Conservation (phyloP, 2,888 invertebrate species). For the Operophtera brumata region DNA sequence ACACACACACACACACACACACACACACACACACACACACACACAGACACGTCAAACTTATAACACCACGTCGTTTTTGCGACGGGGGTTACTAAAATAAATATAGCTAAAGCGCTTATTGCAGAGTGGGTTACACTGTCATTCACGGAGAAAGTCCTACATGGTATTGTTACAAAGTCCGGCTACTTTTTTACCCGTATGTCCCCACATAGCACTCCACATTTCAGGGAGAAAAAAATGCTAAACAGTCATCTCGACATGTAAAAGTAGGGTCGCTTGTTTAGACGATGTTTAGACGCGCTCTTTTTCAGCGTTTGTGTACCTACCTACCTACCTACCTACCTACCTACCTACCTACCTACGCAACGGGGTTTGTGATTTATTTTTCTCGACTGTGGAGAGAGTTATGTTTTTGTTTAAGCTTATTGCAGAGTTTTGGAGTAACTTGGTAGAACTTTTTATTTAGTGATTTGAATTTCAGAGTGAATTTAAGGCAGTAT, state of each 20-base stretch:
- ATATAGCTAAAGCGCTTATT: too few species aligned
- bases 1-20: too few species aligned
- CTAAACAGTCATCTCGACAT: conserved; percentile 43
- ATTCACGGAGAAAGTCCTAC: too few species aligned
- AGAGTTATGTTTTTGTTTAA: not conserved
- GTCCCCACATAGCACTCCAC: conserved; percentile 30
- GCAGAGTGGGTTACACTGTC: too few species aligned
- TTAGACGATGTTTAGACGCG: conserved; percentile 26
- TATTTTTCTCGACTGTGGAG: conserved; percentile 7
- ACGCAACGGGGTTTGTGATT: conserved; percentile 1
- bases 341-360: too few species aligned
- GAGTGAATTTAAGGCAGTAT: not conserved
- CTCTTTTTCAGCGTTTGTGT: conserved; percentile 32
- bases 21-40: too few species aligned
- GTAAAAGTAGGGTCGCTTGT: conserved; percentile 39
- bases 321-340: conserved; percentile 16
- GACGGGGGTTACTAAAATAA: too few species aligned
- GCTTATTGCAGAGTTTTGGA: not conserved
- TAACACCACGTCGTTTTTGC: too few species aligned
- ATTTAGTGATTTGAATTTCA: not conserved
- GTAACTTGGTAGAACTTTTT: not conserved
- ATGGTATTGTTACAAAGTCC: not conserved
- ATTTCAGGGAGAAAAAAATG: conserved; percentile 43
- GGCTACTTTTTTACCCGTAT: conserved; percentile 15
- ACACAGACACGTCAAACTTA: too few species aligned